Percentiles rank a stretch among this genome's conserved stretches.
These are phyloP conservation scores for Decapterus maruadsi DNA, from an alignment of 2,797 vertebrate species.

Conservation along the genomic window DNA sequence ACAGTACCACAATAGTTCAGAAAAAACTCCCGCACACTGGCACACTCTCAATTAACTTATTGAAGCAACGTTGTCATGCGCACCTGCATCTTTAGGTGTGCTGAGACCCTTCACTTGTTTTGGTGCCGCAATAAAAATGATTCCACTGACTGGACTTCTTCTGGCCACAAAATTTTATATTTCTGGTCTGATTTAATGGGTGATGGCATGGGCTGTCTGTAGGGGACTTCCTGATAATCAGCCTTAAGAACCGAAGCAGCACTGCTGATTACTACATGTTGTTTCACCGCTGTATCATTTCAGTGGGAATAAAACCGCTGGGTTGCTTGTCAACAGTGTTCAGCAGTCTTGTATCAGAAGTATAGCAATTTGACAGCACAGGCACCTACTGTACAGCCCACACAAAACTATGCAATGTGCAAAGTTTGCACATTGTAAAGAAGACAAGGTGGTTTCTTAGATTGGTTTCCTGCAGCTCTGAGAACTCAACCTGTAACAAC, in stretches of 20 bases:
- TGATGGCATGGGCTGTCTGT: too few species aligned
- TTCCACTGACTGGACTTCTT: background rate
- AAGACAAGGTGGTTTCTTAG: background rate
- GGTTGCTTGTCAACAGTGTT: background rate
- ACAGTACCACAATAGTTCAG: too few species aligned
- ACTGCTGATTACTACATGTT: background rate
- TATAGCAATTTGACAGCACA: background rate
- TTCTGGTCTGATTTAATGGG: background rate
- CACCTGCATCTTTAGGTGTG: too few species aligned
- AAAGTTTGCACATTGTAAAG: background rate
- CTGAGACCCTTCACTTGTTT: too few species aligned
- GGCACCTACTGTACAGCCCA: background rate
- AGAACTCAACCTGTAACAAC: constrained; percentile 19
- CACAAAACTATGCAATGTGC: too few species aligned
- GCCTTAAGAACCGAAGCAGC: background rate
- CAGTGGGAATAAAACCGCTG: background rate
- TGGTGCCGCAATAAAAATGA: constrained; percentile 1
- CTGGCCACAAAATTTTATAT: background rate
- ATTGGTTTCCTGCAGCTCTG: background rate
- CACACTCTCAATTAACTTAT: too few species aligned
- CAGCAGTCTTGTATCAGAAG: rapidly evolving
- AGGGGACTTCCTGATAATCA: constrained; percentile 2
- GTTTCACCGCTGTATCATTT: constrained; percentile 1
- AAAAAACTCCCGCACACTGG: too few species aligned
- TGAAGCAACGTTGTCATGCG: too few species aligned